Evolutionary conservation across 2,113 vertebrate species (phyloP).

Genomic region (Dicrurus megarhynchus): DNA sequence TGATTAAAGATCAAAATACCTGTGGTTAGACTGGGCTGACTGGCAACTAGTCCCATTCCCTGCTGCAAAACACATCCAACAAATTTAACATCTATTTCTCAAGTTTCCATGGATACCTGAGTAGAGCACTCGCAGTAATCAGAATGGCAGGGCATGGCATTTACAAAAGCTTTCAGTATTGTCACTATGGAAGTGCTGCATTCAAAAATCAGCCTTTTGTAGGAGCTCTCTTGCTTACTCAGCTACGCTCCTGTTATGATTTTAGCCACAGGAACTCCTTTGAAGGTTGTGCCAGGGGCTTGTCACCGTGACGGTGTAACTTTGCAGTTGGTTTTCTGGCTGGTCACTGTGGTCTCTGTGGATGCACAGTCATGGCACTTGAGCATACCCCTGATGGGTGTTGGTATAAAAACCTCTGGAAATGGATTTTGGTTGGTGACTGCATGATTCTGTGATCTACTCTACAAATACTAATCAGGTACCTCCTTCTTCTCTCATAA

Average conservation of each 20-base stretch:
- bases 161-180: constrained; percentile 23
- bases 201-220: background rate
- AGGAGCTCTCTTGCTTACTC: background rate
- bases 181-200: background rate
- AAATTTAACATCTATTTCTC: constrained; percentile 55
- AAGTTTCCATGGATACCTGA: constrained; percentile 71
- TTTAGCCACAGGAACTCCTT: background rate
- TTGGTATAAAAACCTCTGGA: background rate
- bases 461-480: background rate
- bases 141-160: constrained; percentile 2
- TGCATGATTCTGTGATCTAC: background rate
- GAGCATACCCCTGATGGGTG: background rate
- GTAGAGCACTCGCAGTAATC: constrained; percentile 31
- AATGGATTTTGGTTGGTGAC: background rate
- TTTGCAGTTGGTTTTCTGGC: background rate
- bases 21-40: background rate
- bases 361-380: background rate
- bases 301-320: background rate
- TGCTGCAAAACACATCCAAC: constrained; percentile 12
- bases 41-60: background rate
- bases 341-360: background rate
- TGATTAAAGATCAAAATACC: background rate
- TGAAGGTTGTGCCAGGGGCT: background rate
- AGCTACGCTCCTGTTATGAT: background rate
- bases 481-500: background rate